Percentiles rank a stretch among this genome's conserved stretches.
phyloP scores from a whole-genome alignment of 2,888 invertebrate species.

The Entomobrya proxima region DNA sequence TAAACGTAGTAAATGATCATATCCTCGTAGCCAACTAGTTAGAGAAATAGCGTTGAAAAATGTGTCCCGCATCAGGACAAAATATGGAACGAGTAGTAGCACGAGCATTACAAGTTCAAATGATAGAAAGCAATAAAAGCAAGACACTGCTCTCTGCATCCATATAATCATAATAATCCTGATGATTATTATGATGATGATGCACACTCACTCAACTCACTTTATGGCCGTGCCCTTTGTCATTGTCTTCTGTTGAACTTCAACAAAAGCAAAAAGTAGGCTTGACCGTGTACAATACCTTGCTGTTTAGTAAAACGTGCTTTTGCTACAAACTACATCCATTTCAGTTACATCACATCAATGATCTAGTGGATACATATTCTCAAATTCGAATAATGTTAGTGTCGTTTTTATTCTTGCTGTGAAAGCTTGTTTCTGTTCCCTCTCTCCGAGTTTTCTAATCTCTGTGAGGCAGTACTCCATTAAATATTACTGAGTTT shows the following conservation, averaged over 20 bases:
- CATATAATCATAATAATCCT: conserved; percentile 35
- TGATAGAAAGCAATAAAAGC: conserved; percentile 30
- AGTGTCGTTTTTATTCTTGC: conserved; percentile 32
- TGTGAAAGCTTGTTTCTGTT: conserved; percentile 51
- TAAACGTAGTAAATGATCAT: not conserved
- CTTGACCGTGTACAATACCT: conserved; percentile 43
- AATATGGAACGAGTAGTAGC: not conserved
- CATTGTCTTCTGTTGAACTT: conserved; percentile 54
- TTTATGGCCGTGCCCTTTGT: conserved; percentile 63
- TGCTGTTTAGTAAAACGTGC: conserved; percentile 42
- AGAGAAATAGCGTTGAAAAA: not conserved
- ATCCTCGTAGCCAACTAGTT: not conserved
- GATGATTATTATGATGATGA: conserved; percentile 9
- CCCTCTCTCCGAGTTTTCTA: not conserved
- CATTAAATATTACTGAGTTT: conserved; percentile 33
- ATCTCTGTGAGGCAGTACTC: not conserved
- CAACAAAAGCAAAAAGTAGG: conserved; percentile 42
- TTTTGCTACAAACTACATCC: conserved; percentile 38
- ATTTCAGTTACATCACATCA: not conserved
- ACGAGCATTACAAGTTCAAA: not conserved
- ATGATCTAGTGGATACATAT: conserved; percentile 15
- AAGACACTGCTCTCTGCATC: not conserved
- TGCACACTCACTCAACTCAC: conserved; percentile 18
- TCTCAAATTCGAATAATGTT: conserved; percentile 2
- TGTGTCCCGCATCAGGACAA: too few species aligned